Evolutionary conservation across 2,797 vertebrate species (phyloP).

Genomic region (Alcedo quadribrachys): DNA sequence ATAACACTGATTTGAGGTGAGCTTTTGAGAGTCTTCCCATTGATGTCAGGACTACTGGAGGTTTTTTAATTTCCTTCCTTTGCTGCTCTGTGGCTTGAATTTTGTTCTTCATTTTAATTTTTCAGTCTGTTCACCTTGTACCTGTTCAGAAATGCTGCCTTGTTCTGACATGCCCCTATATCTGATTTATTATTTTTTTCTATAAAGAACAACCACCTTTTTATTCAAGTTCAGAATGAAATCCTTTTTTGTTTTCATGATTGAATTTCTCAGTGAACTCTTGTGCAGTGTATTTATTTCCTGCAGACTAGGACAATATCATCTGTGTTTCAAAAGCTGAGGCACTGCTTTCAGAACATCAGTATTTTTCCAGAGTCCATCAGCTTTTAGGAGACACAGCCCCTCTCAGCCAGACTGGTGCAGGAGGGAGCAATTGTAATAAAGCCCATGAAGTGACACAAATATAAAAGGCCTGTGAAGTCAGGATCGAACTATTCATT

Average conservation of each 20-base stretch:
- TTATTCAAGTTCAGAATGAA: constrained; percentile 45
- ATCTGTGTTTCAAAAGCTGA: neutral
- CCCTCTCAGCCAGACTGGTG: neutral
- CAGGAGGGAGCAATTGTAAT: neutral
- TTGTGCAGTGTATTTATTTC: neutral
- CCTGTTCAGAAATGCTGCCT: neutral
- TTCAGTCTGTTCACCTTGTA: neutral
- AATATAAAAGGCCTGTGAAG: neutral
- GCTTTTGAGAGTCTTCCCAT: neutral
- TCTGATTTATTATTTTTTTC: constrained; percentile 35
- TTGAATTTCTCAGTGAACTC: constrained; percentile 34
- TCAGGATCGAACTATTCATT: neutral
- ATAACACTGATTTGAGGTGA: neutral
- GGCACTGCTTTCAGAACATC: constrained; percentile 25
- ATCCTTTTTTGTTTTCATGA: constrained; percentile 5
- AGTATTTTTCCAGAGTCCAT: neutral
- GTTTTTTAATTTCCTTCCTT: neutral
- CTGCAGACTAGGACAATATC: neutral
- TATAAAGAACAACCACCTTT: constrained; percentile 31
- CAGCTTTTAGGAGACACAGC: neutral
- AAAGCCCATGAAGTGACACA: neutral
- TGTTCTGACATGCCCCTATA: neutral
- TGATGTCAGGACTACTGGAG: neutral
- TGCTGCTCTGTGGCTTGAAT: neutral
- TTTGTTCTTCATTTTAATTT: constrained; percentile 31